Percentiles rank a stretch among this genome's conserved stretches.
Evolutionary conservation across 2,888 invertebrate genomes (phyloP).

Genomic region (Sarcophaga carnaria): DNA sequence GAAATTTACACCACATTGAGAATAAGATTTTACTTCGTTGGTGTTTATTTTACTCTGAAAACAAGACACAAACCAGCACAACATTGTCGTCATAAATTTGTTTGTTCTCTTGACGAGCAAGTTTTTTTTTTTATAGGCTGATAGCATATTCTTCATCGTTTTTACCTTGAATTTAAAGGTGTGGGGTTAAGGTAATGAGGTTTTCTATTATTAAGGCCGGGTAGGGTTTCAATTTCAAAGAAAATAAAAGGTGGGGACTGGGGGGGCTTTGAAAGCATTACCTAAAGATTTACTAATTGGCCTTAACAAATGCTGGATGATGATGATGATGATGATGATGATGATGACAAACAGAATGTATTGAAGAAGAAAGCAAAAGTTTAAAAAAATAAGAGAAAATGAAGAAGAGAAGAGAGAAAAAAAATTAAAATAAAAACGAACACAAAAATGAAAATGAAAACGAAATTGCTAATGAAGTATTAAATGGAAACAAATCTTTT

Average conservation of each 20-base stretch:
- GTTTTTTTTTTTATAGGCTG: conserved; percentile 2
- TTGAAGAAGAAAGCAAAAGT: neutral
- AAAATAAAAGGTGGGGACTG: neutral
- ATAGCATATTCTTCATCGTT: neutral
- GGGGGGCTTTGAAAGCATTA: conserved; percentile 16
- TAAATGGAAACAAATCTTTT: neutral
- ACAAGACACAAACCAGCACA: conserved; percentile 1
- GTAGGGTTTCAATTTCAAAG: conserved; percentile 23
- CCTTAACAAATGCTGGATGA: neutral
- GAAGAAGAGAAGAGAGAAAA: neutral
- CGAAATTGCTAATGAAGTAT: neutral
- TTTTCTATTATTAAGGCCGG: conserved; percentile 35
- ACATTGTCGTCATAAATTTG: conserved; percentile 51
- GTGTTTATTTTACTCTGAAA: conserved; percentile 41
- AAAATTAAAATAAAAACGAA: neutral
- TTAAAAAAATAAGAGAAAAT: neutral
- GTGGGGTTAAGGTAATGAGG: conserved; percentile 55
- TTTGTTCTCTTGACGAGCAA: neutral
- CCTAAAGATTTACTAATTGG: conserved; percentile 31
- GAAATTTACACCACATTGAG: conserved; percentile 12
- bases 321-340: neutral
- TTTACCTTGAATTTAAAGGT: conserved; percentile 37
- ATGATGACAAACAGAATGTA: too few species aligned
- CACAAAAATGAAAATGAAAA: neutral
- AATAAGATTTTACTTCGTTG: neutral